A percentile compares a stretch with the other conserved stretches of the same genome.
phyloP scores from a whole-genome alignment of 2,888 invertebrate genomes.

The Trissoscelio sp. region DNA sequence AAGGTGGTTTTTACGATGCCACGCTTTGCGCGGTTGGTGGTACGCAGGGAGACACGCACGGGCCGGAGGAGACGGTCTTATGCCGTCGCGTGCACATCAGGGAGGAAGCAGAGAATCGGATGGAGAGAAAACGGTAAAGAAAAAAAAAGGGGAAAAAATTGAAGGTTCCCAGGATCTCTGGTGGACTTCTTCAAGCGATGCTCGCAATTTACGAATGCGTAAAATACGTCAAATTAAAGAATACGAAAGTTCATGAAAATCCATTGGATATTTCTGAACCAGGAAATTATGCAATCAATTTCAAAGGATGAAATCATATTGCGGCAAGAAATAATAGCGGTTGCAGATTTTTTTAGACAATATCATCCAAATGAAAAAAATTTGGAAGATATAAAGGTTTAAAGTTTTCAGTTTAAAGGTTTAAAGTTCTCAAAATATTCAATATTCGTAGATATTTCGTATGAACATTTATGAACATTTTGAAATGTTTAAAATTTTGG shows the following conservation, averaged over 20 bases:
- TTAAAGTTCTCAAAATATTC: too few relatives aligned
- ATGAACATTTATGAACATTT: too few relatives aligned
- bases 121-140: constrained; percentile 67
- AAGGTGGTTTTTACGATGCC: constrained; percentile 68
- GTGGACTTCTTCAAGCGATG: constrained; percentile 72
- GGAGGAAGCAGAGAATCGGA: constrained; percentile 71
- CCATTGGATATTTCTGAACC: constrained; percentile 16
- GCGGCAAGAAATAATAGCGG: too few relatives aligned
- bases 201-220: constrained; percentile 71
- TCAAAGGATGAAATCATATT: too few relatives aligned
- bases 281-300: not conserved
- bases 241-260: constrained; percentile 30
- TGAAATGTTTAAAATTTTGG: too few relatives aligned
- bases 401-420: too few relatives aligned
- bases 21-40: constrained; percentile 59
- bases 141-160: constrained; percentile 75
- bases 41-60: constrained; percentile 77
- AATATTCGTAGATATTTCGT: too few relatives aligned
- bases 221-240: constrained; percentile 68
- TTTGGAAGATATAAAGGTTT: too few relatives aligned
- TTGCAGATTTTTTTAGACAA: too few relatives aligned
- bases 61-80: constrained; percentile 74
- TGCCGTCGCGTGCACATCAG: constrained; percentile 80
- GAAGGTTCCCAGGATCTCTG: constrained; percentile 78
- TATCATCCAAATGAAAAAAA: too few relatives aligned